Conservation (phyloP, 2,797 vertebrate species). For the Avahi laniger region DNA sequence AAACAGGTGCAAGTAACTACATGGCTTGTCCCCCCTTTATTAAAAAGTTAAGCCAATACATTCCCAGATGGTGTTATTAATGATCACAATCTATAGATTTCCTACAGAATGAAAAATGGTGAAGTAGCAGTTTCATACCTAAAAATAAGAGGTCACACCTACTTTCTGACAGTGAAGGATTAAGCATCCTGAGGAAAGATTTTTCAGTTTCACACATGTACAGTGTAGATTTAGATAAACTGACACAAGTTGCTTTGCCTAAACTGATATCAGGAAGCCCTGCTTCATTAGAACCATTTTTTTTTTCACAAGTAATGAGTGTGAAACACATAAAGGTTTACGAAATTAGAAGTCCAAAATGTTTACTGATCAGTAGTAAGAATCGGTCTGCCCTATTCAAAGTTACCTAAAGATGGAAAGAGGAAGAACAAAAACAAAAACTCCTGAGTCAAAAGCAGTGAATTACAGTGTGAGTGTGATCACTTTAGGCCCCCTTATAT, state of each 20-base stretch:
- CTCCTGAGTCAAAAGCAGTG: background rate
- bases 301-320: conserved; percentile 60
- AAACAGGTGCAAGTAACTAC: conserved; percentile 70
- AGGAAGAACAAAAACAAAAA: background rate
- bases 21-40: conserved; percentile 32
- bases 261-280: conserved; percentile 70
- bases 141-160: conserved; percentile 73
- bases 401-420: conserved; percentile 37
- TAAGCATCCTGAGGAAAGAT: conserved; percentile 73
- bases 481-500: background rate
- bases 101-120: conserved; percentile 69
- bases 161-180: conserved; percentile 71
- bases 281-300: conserved; percentile 72
- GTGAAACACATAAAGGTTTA: conserved; percentile 66
- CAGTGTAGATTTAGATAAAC: conserved; percentile 77
- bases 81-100: conserved; percentile 63
- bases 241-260: conserved; percentile 77
- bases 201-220: conserved; percentile 78
- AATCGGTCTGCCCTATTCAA: conserved; percentile 50
- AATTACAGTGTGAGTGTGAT: background rate
- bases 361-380: conserved; percentile 42
- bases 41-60: conserved; percentile 28
- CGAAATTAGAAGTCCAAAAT: conserved; percentile 74
- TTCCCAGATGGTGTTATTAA: background rate
- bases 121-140: conserved; percentile 68